These are phyloP conservation scores for Agrotis exclamationis DNA, from an alignment of 2,888 invertebrate genomes.

Conservation along the genomic window DNA sequence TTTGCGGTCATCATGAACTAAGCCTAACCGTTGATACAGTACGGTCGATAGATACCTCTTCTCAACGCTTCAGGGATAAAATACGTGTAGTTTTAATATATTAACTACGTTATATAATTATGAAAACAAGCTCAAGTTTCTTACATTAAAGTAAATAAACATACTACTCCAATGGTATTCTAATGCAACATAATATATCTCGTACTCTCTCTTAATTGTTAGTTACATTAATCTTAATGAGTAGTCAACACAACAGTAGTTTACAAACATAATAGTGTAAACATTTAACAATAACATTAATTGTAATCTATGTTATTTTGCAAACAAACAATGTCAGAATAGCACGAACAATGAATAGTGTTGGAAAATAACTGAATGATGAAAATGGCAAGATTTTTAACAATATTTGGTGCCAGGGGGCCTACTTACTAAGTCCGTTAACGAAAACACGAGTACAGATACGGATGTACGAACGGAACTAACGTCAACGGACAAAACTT, in stretches of 20 bases:
- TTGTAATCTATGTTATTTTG: neutral
- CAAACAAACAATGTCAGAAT: slow-evolving; percentile 5
- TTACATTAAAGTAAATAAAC: neutral
- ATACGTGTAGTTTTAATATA: too few relatives aligned
- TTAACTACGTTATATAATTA: neutral
- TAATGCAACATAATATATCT: neutral
- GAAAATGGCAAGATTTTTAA: neutral
- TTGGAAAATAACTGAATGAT: slow-evolving; percentile 5
- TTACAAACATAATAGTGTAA: slow-evolving; percentile 12
- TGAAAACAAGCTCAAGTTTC: neutral
- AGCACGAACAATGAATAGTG: neutral
- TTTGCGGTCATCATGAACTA: too few relatives aligned
- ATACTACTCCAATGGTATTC: neutral
- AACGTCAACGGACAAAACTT: too few relatives aligned
- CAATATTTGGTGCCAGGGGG: too few relatives aligned
- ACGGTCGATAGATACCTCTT: too few relatives aligned
- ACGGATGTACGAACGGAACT: too few relatives aligned
- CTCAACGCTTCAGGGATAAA: too few relatives aligned
- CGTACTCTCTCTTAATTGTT: neutral
- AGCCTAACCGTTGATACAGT: too few relatives aligned
- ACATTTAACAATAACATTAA: slow-evolving; percentile 24
- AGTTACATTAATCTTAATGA: slow-evolving; percentile 17
- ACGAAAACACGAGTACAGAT: too few relatives aligned
- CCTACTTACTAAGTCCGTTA: too few relatives aligned
- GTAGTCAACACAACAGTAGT: neutral